Evolutionary conservation across 1,140 invertebrate genomes (phyloP).

Genomic region (Drosophila ercepeae): DNA sequence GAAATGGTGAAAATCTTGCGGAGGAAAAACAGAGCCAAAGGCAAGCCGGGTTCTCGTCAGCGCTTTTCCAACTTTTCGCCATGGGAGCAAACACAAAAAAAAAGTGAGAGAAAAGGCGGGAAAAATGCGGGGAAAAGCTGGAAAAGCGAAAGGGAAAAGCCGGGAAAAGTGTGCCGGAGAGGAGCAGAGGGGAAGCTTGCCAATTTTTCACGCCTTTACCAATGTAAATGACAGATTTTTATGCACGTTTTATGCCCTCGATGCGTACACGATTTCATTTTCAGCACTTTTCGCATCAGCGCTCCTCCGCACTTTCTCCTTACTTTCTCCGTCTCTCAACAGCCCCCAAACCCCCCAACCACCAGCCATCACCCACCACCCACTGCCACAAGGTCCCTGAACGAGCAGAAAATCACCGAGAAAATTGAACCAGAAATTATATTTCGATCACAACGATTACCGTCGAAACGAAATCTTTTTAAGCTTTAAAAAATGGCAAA

Average conservation of each 20-base stretch:
- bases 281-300: constrained; percentile 57
- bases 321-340: constrained; percentile 10
- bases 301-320: constrained; percentile 18
- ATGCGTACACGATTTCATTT: constrained; percentile 66
- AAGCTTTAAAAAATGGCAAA: no score
- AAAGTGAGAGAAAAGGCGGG: background rate
- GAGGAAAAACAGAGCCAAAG: constrained; percentile 28
- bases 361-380: background rate
- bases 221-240: constrained; percentile 68
- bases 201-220: constrained; percentile 61
- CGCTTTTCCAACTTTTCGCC: constrained; percentile 54
- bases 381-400: background rate
- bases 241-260: constrained; percentile 63
- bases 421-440: constrained; percentile 30
- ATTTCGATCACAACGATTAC: constrained; percentile 12
- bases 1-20: background rate
- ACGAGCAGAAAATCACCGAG: background rate
- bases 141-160: background rate
- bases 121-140: background rate
- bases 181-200: background rate
- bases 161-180: background rate
- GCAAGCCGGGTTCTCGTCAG: constrained; percentile 50
- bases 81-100: constrained; percentile 31
- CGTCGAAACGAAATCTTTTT: background rate
- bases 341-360: no score